phyloP scores from a whole-genome alignment of 2,113 vertebrate genomes.

The Collichthys lucidus region DNA sequence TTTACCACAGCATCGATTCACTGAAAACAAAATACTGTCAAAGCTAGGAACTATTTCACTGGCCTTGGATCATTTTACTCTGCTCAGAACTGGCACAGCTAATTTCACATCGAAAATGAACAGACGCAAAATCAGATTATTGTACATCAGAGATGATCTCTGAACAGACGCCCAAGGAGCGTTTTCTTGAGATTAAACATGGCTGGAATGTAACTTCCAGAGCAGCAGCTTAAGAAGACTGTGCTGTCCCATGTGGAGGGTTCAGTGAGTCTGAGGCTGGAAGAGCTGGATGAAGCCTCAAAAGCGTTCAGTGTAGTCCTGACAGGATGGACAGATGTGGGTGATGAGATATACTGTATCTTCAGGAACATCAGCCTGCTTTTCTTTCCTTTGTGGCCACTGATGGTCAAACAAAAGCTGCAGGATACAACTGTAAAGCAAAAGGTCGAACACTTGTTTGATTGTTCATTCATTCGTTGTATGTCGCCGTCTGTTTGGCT shows the following conservation, averaged over 20 bases:
- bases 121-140: not conserved
- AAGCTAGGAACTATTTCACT: slow-evolving; percentile 17
- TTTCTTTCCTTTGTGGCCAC: not conserved
- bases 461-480: slow-evolving; percentile 42
- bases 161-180: slow-evolving; percentile 11
- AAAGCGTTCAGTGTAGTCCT: not conserved
- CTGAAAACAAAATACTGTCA: slow-evolving; percentile 7
- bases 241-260: slow-evolving; percentile 22
- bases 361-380: slow-evolving; percentile 51
- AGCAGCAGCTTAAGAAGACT: slow-evolving; percentile 18
- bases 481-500: slow-evolving; percentile 2
- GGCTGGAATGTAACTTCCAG: slow-evolving; percentile 31
- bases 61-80: slow-evolving; percentile 12
- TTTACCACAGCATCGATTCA: slow-evolving; percentile 36
- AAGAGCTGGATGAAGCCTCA: not conserved
- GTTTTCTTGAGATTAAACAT: slow-evolving; percentile 18
- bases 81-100: slow-evolving; percentile 20
- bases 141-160: slow-evolving; percentile 9
- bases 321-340: not conserved
- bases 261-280: slow-evolving; percentile 5
- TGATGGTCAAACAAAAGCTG: slow-evolving; percentile 33
- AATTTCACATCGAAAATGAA: slow-evolving; percentile 27
- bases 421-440: slow-evolving; percentile 32
- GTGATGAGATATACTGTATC: not conserved
- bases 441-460: slow-evolving; percentile 29